Evolutionary conservation across 2,113 vertebrate genomes (phyloP), one percentile per base, ranked within the genome.

Genomic region (Chionomys nivalis): DNA sequence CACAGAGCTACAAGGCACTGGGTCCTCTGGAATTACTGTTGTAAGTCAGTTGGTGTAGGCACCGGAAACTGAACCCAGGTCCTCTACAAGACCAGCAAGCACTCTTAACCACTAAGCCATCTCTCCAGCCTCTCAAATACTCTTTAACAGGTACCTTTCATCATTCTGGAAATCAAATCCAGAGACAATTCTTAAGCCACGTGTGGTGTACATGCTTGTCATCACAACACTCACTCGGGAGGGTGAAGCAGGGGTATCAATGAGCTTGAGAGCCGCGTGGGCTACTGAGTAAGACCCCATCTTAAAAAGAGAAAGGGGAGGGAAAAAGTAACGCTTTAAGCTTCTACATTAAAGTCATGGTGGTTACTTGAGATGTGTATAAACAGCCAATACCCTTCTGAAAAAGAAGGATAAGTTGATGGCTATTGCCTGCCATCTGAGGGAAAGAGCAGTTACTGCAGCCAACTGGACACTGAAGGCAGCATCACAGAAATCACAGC

Each of bases 131-230:
- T 14, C 63, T 92, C 44, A 7, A 79, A 89, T 47, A 82, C 52
- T 81, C 49, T 90, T 39, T n/a, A 33, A 0, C 13, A 93, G 85
- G 28, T 77, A 55, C 63, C 76, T 89, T 61, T 7, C 33, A 89
- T 78, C 58, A 87, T 68, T 82, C 86, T 95, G 39, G 36, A 92
- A 94, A 94, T 31, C 72, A 14, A 66, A 39, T 82, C 76, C 94
- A 96, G 82, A 96, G 36, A 8, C 61, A 79, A 77, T 42, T 26
- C 81, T 92, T 66, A 36, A 36, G 63, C 83, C 42, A 36, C 31
- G 44, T 23, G 44, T 36, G 31, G 31, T 36, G 19, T 26, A 1
- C 7, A 21, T 47, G 85, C 17, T n/a, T n/a, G 1, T 47, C n/a
- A 70, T 55, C 86, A n/a, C 31, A 52, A 36, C 23, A 72, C 33